Base-by-base conservation (phyloP, 2,797 vertebrate species). In the Basileuterus tristriatus region DNA sequence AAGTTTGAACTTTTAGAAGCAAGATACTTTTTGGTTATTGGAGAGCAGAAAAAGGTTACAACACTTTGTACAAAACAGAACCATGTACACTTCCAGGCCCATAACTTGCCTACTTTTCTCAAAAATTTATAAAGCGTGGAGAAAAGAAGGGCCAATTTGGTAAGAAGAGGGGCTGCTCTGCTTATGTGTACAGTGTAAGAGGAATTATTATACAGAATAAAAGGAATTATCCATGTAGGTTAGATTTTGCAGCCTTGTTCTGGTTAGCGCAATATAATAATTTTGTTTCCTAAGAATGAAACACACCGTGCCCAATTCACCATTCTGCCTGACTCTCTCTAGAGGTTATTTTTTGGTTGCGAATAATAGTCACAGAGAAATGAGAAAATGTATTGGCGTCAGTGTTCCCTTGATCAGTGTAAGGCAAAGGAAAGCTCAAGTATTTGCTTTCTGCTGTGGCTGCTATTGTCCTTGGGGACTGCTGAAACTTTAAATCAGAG, bases 1-100 rank as follows among this genome's bases (percentile, higher is more conserved):
- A 93, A 97, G 58, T 83, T 22, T 97, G 94, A 97, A 95, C 95
- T 96, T 96, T 90, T 94, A 79, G 95, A 96, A 93, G 58, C 78
- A 86, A 89, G 65, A 63, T 65, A 69, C 86, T 87, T 92, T 84
- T 44, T 80, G 96, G 89, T 96, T 94, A 92, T 74, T 93, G 53
- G 88, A 95, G 65, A 88, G 44, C 83, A 94, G 77, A 89, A 95
- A 96, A 97, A 84, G 36, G 88, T 90, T 95, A 93, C 43, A 83
- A 75, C 0, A 1, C 76, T 96, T 92, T 22, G 43, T 94, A 95
- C 58, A 85, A 89, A 93, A 93, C 59, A 90, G 75, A 91, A 70
- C 29, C 22, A n/a, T 81, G 63, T 85, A 84, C 39, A 65, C 84
- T 65, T 93, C 72, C 59, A 50, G 32, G 55, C 49, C 47, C 29